These are phyloP conservation scores for Crypturellus tataupa DNA, from an alignment of 2,797 vertebrate genomes.

Conservation along the genomic window DNA sequence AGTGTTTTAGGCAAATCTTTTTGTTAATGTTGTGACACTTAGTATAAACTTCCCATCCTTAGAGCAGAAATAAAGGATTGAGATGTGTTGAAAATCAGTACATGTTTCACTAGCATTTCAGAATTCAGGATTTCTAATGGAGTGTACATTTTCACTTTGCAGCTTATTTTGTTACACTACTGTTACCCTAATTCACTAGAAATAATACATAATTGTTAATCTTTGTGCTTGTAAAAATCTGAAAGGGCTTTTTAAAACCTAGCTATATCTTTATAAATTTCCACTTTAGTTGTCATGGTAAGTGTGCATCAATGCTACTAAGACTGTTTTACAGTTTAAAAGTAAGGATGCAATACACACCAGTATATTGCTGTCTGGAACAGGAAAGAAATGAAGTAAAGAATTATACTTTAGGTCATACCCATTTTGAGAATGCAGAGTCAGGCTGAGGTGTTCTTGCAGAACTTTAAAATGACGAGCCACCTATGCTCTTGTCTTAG, in stretches of 20 bases:
- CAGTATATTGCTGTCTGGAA: background rate
- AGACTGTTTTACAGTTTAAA: background rate
- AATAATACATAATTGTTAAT: background rate
- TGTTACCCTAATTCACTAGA: background rate
- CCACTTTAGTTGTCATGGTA: background rate
- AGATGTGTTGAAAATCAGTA: background rate
- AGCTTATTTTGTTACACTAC: background rate
- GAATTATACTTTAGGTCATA: background rate
- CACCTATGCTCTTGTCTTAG: background rate
- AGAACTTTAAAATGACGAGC: background rate
- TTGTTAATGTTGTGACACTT: background rate
- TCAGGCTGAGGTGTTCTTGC: constrained; percentile 1
- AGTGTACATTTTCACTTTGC: background rate
- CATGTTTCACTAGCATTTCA: background rate
- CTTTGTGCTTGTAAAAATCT: background rate
- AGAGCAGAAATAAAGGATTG: background rate
- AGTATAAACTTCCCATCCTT: background rate
- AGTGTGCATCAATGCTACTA: background rate
- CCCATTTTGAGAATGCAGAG: constrained; percentile 2
- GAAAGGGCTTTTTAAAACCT: background rate
- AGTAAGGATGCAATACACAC: background rate
- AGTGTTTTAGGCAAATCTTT: background rate
- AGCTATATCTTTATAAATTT: background rate
- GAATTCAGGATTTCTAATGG: background rate
- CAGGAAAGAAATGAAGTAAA: background rate